Conservation (phyloP, 2,888 invertebrate species). For the Monoplex corrugatus region DNA sequence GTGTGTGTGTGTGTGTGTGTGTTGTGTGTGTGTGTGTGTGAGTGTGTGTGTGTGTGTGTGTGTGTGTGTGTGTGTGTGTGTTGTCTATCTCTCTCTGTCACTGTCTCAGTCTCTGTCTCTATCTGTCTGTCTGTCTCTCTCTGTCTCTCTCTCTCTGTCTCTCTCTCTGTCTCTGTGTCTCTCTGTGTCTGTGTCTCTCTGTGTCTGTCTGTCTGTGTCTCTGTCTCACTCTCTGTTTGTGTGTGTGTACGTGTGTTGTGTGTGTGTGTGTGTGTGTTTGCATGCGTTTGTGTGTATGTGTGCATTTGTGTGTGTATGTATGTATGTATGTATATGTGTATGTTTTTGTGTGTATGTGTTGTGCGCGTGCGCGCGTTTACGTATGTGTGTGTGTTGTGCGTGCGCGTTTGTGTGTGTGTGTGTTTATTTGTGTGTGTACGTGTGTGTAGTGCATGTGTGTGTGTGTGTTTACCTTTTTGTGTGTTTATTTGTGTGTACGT, state of each 20-base stretch:
- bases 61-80: no score
- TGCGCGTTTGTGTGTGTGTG: no score
- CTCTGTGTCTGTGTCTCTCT: neutral
- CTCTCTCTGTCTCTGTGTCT: neutral
- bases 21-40: neutral
- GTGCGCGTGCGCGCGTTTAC: no score
- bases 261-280: no score
- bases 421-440: no score
- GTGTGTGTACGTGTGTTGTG: neutral
- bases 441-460: neutral
- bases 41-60: no score
- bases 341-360: no score
- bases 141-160: neutral
- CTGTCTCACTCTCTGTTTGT: neutral
- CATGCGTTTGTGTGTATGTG: neutral
- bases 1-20: neutral
- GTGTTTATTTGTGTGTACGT: no score
- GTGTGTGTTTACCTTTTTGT: no score
- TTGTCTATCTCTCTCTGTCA: no score
- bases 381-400: no score
- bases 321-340: neutral
- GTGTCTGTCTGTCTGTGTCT: neutral
- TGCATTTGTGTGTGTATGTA: neutral
- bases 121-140: neutral
- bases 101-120: neutral